phyloP scores from a whole-genome alignment of 2,888 invertebrate species.

The Dynastes maya region DNA sequence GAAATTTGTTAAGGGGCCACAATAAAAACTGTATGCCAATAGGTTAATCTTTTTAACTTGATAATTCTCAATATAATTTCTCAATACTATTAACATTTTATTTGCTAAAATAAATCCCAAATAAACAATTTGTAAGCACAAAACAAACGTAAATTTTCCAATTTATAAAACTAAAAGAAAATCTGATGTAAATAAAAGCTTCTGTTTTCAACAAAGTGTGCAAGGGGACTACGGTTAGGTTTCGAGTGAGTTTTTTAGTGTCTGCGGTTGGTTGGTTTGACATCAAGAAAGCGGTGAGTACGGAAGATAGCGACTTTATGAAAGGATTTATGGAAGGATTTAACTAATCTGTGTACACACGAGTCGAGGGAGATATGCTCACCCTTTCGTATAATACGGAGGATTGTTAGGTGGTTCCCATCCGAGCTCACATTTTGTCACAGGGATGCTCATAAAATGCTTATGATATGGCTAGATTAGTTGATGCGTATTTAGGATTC shows the following conservation, averaged over 20 bases:
- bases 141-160: not conserved
- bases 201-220: constrained; percentile 1
- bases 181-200: not conserved
- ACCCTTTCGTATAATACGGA: constrained; percentile 60
- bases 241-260: constrained; percentile 43
- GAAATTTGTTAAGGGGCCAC: no score
- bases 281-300: constrained; percentile 59
- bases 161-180: not conserved
- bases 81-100: no score
- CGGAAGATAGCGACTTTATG: constrained; percentile 65
- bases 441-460: constrained; percentile 60
- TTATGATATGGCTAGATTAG: constrained; percentile 61
- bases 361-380: constrained; percentile 60
- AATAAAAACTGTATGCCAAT: no score
- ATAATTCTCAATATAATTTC: no score
- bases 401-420: constrained; percentile 42
- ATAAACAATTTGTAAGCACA: no score
- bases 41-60: no score
- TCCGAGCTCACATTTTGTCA: constrained; percentile 55
- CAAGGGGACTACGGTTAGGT: constrained; percentile 14
- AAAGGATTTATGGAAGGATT: constrained; percentile 65
- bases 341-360: constrained; percentile 65
- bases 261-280: constrained; percentile 54
- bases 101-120: no score
- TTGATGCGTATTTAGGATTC: constrained; percentile 49